phyloP scores from a whole-genome alignment of 2,113 vertebrate genomes.

The Mormyrus lacerda region DNA sequence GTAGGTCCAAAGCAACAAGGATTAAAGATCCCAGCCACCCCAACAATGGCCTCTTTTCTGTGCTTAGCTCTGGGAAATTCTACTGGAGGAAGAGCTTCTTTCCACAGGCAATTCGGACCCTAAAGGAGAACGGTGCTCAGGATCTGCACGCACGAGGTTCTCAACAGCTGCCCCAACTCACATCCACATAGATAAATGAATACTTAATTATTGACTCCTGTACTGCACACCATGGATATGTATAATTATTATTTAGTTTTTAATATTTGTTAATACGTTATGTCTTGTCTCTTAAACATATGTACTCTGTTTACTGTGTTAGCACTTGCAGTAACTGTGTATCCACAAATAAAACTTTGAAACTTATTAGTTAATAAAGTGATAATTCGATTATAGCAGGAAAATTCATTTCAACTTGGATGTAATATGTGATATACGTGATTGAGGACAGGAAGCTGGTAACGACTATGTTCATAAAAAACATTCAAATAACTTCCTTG shows the following conservation, averaged over 20 bases:
- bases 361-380: neutral
- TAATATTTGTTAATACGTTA: too few species aligned
- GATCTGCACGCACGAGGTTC: neutral
- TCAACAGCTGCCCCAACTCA: neutral
- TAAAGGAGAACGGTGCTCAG: neutral
- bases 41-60: neutral
- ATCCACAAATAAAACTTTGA: neutral
- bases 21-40: neutral
- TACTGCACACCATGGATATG: too few species aligned
- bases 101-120: neutral
- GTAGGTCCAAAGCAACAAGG: neutral
- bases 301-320: neutral
- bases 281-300: neutral
- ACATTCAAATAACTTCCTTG: neutral
- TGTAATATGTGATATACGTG: neutral
- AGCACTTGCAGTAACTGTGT: neutral
- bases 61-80: neutral
- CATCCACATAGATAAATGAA: neutral
- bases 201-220: neutral
- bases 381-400: neutral
- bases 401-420: neutral
- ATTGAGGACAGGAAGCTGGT: neutral
- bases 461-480: neutral
- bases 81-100: neutral
- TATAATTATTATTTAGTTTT: too few species aligned